Percentiles rank a stretch among this genome's conserved stretches.
Evolutionary conservation across 2,797 vertebrate genomes (phyloP).

Genomic region (Dendrocincla tyrannina): DNA sequence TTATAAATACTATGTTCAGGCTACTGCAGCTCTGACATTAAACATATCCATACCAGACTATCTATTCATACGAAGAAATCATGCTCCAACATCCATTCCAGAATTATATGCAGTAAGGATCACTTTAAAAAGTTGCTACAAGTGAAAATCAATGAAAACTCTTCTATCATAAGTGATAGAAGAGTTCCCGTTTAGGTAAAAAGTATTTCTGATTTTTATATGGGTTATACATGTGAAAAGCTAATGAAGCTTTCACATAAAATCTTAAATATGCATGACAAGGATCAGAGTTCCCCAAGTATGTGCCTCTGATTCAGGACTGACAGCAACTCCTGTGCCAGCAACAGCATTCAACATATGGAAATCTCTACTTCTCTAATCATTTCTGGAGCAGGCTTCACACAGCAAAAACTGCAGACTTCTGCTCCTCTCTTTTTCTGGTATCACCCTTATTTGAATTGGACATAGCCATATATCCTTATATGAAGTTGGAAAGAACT

Average conservation of each 20-base stretch:
- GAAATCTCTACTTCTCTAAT: not conserved
- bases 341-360: not conserved
- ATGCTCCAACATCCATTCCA: not conserved
- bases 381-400: not conserved
- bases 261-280: accelerated
- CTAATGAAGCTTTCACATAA: not conserved
- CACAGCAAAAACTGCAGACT: not conserved
- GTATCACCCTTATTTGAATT: not conserved
- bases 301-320: not conserved
- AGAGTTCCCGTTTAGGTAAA: not conserved
- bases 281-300: not conserved
- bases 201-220: not conserved
- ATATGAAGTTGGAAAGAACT: not conserved
- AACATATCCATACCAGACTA: not conserved
- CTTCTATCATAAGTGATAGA: not conserved
- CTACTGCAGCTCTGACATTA: not conserved
- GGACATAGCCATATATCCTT: not conserved
- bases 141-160: not conserved
- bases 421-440: not conserved
- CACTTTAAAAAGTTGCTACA: not conserved
- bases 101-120: not conserved
- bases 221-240: accelerated
- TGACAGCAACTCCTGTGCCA: not conserved
- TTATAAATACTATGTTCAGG: not conserved
- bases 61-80: not conserved